Base-by-base conservation (phyloP, 2,113 vertebrate species). In the Panthera leo region DNA sequence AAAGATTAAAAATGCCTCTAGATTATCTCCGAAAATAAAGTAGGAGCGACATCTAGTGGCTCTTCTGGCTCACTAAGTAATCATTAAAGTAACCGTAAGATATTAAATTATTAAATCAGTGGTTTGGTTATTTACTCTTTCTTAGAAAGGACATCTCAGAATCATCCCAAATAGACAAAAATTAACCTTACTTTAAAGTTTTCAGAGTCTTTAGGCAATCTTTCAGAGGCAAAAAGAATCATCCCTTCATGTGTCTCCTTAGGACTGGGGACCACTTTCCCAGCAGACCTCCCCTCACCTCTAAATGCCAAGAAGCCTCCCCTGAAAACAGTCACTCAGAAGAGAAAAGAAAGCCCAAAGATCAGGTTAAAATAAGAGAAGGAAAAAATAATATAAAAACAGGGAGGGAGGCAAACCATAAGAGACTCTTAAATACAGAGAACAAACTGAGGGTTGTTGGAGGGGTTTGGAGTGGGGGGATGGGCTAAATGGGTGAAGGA, bases 11-110 rank as follows among this genome's bases (percentile, higher is more conserved):
- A 85, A n/a, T 18, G 48, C 7, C n/a, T 11, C 15, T 71, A 29
- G 68, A 34, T 27, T 39, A 18, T 53, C 25, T 71, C 88, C 79
- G 53, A 95, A 97, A 93, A 82, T 94, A 79, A 97, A 92, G 79
- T 71, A 75, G 95, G 39, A 97, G 96, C 53, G 98, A 93, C 97
- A 97, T 75, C 98, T 98, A 97, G 97, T 96, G 98, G 96, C 11
- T n/a, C 5, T 53, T 67, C 63, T 78, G 65, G n/a, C 14, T 93
- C 79, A 82, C 36, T 75, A 70, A 79, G 10, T 36, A 83, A 92
- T 31, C 85, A 68, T 48, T 80, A 42, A 92, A 89, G 48, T 63
- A 85, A 93, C 18, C 10, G 29, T 13, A 67, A 67, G 39, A 70
- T 3, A 94, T 76, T 45, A 85, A 61, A 65, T 58, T 31, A 51